Percentiles rank a stretch among this genome's conserved stretches.
Conservation (phyloP, 2,888 invertebrate genomes). For the Spialia ferax region DNA sequence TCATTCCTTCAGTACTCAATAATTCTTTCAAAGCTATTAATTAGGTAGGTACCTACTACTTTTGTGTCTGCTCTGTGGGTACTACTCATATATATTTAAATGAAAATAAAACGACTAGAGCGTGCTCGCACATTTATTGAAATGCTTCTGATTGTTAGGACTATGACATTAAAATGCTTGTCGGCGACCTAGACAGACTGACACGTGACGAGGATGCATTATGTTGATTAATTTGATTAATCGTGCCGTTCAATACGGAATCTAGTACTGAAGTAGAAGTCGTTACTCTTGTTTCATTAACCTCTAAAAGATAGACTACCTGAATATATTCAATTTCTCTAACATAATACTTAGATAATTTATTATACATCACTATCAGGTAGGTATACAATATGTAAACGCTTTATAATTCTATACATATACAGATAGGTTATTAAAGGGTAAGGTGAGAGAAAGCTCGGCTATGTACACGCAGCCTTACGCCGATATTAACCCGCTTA, state of each 20-base stretch:
- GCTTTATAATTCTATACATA: slow-evolving; percentile 25
- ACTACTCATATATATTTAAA: too few relatives aligned
- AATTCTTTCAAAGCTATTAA: too few relatives aligned
- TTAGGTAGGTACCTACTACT: too few relatives aligned
- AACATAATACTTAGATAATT: slow-evolving; percentile 38
- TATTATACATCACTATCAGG: slow-evolving; percentile 47
- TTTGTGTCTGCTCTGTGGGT: too few relatives aligned
- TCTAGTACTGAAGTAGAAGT: slow-evolving; percentile 26
- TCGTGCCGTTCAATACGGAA: slow-evolving; percentile 14
- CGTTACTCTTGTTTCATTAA: slow-evolving; percentile 11
- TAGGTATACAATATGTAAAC: slow-evolving; percentile 34
- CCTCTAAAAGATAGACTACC: slow-evolving; percentile 21
- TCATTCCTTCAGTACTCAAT: too few relatives aligned
- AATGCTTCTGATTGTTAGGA: slow-evolving; percentile 26
- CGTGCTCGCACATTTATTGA: slow-evolving; percentile 31
- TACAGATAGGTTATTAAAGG: slow-evolving; percentile 31
- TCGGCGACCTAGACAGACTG: slow-evolving; percentile 22
- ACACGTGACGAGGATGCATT: slow-evolving; percentile 26
- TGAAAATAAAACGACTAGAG: slow-evolving; percentile 21
- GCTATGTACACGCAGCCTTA: slow-evolving; percentile 62
- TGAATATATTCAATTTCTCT: slow-evolving; percentile 21
- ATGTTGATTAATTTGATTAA: slow-evolving; percentile 25
- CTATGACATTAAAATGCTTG: slow-evolving; percentile 26
- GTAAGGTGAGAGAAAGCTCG: slow-evolving; percentile 53
- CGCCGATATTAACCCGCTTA: slow-evolving; percentile 65